Percentiles rank a stretch among this genome's conserved stretches.
Conservation (phyloP, 2,888 invertebrate genomes). For the Synergus gifuensis region DNA sequence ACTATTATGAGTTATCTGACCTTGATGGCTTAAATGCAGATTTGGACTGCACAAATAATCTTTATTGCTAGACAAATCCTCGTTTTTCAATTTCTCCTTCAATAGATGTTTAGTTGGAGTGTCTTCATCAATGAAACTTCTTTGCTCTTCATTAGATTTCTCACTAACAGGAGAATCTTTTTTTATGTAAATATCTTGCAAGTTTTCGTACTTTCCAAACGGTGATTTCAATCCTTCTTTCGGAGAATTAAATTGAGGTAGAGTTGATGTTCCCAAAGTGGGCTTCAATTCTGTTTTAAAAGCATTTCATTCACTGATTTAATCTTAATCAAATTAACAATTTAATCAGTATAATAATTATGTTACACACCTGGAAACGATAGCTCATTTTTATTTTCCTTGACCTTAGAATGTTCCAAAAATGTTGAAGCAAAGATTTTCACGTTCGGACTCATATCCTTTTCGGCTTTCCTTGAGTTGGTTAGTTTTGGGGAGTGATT, state of each 20-base stretch:
- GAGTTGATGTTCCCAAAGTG: not conserved
- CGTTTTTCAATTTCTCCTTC: constrained; percentile 5
- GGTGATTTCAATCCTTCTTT: not conserved
- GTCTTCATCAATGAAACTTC: not conserved
- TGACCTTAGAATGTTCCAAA: not conserved
- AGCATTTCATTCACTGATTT: not conserved
- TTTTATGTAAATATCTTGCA: constrained; percentile 6
- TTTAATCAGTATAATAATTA: not conserved
- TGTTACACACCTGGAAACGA: constrained; percentile 12
- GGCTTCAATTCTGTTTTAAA: not conserved
- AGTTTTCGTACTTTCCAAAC: not conserved
- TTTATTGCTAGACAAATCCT: not conserved
- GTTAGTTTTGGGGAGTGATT: constrained; percentile 50
- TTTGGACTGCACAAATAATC: not conserved
- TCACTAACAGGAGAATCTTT: not conserved
- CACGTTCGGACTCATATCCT: not conserved
- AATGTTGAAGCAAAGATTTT: not conserved
- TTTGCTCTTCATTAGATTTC: not conserved
- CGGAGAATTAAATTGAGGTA: not conserved
- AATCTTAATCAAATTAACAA: too few species aligned
- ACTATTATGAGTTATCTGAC: constrained; percentile 6
- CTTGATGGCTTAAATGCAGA: constrained; percentile 7
- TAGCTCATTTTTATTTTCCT: constrained; percentile 10
- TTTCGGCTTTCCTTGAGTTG: constrained; percentile 7
- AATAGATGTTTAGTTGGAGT: too few species aligned